Conservation (phyloP, 64 coral and sea anemone genomes). For the Porites lutea region DNA sequence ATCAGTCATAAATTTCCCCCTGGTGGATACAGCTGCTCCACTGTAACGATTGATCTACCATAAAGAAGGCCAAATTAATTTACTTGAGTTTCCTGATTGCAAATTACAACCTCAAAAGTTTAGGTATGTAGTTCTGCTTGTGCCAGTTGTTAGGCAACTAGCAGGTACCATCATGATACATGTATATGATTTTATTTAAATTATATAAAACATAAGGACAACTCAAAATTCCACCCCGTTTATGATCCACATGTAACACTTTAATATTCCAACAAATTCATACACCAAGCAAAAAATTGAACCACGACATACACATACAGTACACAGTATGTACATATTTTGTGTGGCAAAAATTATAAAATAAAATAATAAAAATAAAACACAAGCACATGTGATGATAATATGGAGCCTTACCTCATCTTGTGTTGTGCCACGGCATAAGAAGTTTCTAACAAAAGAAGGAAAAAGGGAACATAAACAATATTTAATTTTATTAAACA, state of each 20-base stretch:
- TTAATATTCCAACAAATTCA: too few species aligned
- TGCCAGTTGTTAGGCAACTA: too few species aligned
- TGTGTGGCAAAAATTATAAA: not conserved
- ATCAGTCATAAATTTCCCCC: slow-evolving; percentile 84
- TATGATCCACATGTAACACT: too few species aligned
- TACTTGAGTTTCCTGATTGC: too few species aligned
- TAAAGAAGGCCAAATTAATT: not conserved
- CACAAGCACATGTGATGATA: not conserved
- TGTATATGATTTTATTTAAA: too few species aligned
- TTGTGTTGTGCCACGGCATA: slow-evolving; percentile 90
- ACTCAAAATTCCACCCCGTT: too few species aligned
- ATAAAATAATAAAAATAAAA: slow-evolving; percentile 12
- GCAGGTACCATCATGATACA: too few species aligned
- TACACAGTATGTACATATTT: too few species aligned
- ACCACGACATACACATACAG: too few species aligned
- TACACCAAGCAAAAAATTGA: too few species aligned
- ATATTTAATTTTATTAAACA: not conserved
- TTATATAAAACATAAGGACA: too few species aligned
- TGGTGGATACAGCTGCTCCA: slow-evolving; percentile 90
- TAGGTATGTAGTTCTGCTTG: not conserved
- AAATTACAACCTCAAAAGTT: too few species aligned
- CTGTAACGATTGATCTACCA: slow-evolving; percentile 86
- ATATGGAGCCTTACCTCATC: slow-evolving; percentile 70
- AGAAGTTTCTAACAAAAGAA: slow-evolving; percentile 52
- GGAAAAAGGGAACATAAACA: not conserved